Evolutionary conservation across 2,888 invertebrate species (phyloP).

Genomic region (Automeris io): DNA sequence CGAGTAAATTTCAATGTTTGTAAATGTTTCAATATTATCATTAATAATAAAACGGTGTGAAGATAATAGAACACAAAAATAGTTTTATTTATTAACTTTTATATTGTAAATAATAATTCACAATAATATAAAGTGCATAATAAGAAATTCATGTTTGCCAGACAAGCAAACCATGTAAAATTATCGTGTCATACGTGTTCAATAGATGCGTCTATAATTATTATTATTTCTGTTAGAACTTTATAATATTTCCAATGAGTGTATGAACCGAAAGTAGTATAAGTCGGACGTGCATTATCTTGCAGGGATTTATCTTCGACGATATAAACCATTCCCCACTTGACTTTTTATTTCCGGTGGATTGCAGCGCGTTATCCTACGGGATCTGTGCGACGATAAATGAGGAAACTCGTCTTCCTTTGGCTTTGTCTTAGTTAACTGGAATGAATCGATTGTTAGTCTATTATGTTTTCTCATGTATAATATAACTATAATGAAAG

Average conservation of each 20-base stretch:
- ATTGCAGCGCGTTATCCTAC: conserved; percentile 47
- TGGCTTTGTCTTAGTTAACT: conserved; percentile 49
- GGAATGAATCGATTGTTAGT: conserved; percentile 31
- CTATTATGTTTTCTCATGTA: conserved; percentile 24
- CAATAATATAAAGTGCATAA: too few species aligned
- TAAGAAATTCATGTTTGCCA: too few species aligned
- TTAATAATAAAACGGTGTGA: too few species aligned
- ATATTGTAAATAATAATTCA: too few species aligned
- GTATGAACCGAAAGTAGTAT: conserved; percentile 12
- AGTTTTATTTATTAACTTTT: too few species aligned
- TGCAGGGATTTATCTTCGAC: conserved; percentile 40
- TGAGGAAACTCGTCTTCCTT: conserved; percentile 50
- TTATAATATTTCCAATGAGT: conserved; percentile 10
- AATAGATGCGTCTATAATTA: too few species aligned
- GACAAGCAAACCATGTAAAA: too few species aligned
- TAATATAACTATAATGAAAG: background rate
- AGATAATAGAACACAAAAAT: too few species aligned
- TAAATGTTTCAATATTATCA: too few species aligned
- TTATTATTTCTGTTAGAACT: too few species aligned
- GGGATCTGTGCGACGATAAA: conserved; percentile 51
- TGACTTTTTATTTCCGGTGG: conserved; percentile 64
- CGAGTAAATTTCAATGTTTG: too few species aligned
- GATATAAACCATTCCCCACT: conserved; percentile 49
- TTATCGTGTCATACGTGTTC: too few species aligned
- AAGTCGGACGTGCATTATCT: conserved; percentile 23